Evolutionary conservation across 2,797 vertebrate genomes (phyloP), one percentile per base, ranked within the genome.

Genomic region (Rhincodon typus): DNA sequence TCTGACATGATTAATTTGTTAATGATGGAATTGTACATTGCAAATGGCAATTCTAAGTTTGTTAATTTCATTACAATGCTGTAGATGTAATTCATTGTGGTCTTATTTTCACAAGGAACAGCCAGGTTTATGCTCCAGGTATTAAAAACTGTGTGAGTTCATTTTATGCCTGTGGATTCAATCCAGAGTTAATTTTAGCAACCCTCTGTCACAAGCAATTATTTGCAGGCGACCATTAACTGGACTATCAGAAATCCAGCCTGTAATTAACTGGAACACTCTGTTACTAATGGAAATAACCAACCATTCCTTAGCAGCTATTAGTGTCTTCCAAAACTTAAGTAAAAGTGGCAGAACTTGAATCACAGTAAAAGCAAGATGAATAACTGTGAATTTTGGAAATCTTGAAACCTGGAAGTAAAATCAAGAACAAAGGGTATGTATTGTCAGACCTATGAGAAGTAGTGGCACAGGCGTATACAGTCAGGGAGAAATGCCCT

Each of bases 241-340:
- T 77, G 70, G 27, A 74, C 72, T 74, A 77, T 95, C 72, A 95
- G 13, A 77, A 77, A 27, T 53, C 17, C 70, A 95, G 94, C 94
- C 70, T 95, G 12, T 46, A 94, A 95, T 74, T 95, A 95, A 95
- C 70, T 23, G 50, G 70, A 95, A 95, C 94, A 95, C 0, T 50
- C 50, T 95, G 94, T 57, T 53, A 95, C 94, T 95, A 70, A 95
- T 94, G 93, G 42, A 94, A 74, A 72, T 94, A 72, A 94, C 93
- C 50, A 72, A 72, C 46, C 70, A 74, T 13, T 77, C 57, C 94
- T 53, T 95, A 77, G 46, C 94, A 77, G 94, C 17, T 69, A 77
- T 77, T 95, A 69, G 70, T 77, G 46, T 57, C 69, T 95, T 70
- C 93, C 42, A 42, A 38, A 94, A 94, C 93, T 30, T 19, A 15